Evolutionary conservation across 2,113 vertebrate genomes (phyloP), one percentile per base, ranked within the genome.

Genomic region (Nanorana parkeri): DNA sequence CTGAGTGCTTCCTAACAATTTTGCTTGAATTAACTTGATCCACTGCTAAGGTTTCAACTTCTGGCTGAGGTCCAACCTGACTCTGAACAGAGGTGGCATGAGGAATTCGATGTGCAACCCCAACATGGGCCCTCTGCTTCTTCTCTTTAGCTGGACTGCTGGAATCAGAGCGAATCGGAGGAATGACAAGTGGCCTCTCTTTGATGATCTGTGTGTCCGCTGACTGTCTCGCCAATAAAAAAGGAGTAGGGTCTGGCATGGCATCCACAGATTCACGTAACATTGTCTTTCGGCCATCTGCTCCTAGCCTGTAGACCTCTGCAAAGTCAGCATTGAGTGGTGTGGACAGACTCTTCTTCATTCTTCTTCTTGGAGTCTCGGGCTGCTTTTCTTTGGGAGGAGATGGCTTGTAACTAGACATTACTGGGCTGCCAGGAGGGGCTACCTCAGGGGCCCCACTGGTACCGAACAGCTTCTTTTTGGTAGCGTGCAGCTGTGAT

Each of bases 231-330:
- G 96, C 95, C 92, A 97, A 88, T 52, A 99, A 91, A 68, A 99
- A 99, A 0, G 98, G 98, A 0, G 97, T 97, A 67, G 98, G 98
- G 85, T 99, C 98, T 0, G 98, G 98, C 98, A 99, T 99, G 83
- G 96, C 96, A 10, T 98, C 97, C 23, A 98, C 90, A 0, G 95
- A 87, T 85, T 98, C 97, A 2, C 97, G 89, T 28, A 99, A 68
- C 5, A 96, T 92, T 60, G 98, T 88, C 79, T 96, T 95, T 4
- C 96, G 90, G 68, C 96, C 91, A 4, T 99, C 97, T 0, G 94
- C 77, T 2, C 97, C 96, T 6, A 95, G 89, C 80, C 96, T 91
- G 91, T 97, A 98, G 85, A 96, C 94, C 89, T 99, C 98, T 1
- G 97, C 96, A 3, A 97, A 92, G 85, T 99, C 98, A 0, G 96